Evolutionary conservation across 1,140 invertebrate species (phyloP).

Genomic region (Atta colombica): DNA sequence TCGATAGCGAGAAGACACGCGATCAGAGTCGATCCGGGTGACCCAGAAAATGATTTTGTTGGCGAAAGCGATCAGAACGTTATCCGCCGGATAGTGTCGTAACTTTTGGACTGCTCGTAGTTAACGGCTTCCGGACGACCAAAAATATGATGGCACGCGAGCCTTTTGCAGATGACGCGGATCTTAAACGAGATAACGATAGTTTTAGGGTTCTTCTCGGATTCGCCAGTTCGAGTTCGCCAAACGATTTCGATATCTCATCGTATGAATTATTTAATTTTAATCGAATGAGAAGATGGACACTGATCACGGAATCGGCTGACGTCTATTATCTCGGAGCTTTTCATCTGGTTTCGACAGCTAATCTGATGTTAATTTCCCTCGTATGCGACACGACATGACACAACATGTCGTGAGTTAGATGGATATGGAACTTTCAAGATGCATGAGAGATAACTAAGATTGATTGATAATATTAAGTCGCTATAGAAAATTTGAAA

Average conservation of each 20-base stretch:
- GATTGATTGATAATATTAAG: not conserved
- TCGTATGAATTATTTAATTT: conserved; percentile 65
- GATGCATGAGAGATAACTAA: not conserved
- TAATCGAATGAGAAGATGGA: conserved; percentile 6
- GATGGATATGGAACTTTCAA: not conserved
- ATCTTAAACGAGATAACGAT: conserved; percentile 7
- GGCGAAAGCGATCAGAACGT: conserved; percentile 46
- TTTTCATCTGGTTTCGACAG: not conserved
- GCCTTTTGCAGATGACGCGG: not conserved
- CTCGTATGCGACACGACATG: not conserved
- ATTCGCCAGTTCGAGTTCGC: too few species aligned
- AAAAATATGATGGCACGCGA: conserved; percentile 37
- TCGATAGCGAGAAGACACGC: conserved; percentile 19
- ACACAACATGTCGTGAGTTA: not conserved
- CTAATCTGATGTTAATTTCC: conserved; percentile 36
- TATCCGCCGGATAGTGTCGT: conserved; percentile 29
- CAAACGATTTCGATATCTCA: not conserved
- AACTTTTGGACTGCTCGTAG: conserved; percentile 1
- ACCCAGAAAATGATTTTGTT: conserved; percentile 47
- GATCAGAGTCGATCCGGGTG: conserved; percentile 20
- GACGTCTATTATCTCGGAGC: not conserved
- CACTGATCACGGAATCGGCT: conserved; percentile 43
- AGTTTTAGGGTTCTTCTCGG: not conserved
- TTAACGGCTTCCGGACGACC: not conserved
- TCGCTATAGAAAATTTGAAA: not conserved